A percentile compares a stretch with the other conserved stretches of the same genome.
phyloP scores from a whole-genome alignment of 2,113 vertebrate genomes.

The Nyctereutes procyonoides region DNA sequence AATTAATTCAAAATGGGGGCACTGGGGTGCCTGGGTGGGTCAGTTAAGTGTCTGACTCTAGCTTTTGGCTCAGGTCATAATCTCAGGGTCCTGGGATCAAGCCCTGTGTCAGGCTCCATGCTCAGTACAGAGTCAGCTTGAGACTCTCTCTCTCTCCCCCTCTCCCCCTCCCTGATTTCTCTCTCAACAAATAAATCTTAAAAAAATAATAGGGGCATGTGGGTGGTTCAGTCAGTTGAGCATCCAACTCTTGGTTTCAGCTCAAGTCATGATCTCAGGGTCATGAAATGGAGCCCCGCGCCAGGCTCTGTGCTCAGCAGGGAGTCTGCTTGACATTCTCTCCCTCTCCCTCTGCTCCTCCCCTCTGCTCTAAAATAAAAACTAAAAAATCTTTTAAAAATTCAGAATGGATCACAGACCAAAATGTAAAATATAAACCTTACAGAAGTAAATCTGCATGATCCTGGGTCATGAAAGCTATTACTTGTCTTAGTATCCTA shows the following conservation, averaged over 20 bases:
- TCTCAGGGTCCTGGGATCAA: background rate
- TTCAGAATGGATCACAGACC: background rate
- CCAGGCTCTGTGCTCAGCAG: background rate
- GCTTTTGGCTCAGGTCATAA: background rate
- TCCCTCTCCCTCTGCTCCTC: background rate
- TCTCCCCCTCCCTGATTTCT: too few relatives aligned
- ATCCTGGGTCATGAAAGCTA: background rate
- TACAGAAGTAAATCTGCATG: background rate
- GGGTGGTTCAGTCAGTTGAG: background rate
- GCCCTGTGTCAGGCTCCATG: background rate
- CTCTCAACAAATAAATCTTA: too few relatives aligned
- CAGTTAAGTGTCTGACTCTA: background rate
- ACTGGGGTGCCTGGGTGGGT: background rate
- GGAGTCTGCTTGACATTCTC: too few relatives aligned
- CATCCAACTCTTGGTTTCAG: background rate
- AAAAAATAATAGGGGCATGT: background rate
- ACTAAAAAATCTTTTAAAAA: background rate
- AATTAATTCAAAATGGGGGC: background rate
- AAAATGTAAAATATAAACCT: slow-evolving; percentile 5
- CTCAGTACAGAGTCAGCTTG: background rate
- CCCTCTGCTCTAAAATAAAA: background rate
- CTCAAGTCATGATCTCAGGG: background rate
- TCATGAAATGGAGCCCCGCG: background rate
- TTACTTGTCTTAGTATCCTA: too few relatives aligned
- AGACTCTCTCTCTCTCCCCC: too few relatives aligned